Conservation (phyloP, 2,113 vertebrate species). For the Herpetotheres cachinnans region DNA sequence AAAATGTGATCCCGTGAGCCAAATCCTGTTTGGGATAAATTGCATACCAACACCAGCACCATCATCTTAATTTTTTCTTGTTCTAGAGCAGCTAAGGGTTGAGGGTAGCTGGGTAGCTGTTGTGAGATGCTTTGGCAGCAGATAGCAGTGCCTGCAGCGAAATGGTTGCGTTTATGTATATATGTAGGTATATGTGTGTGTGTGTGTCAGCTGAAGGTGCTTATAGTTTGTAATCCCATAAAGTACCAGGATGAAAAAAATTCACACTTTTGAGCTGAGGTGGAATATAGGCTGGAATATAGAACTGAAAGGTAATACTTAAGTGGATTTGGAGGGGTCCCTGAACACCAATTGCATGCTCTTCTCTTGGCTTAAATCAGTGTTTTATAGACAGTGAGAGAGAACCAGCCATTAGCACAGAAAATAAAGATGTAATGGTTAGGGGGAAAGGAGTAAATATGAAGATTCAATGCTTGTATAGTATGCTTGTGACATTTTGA, state of each 20-base stretch:
- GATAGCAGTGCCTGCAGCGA: background rate
- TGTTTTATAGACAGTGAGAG: background rate
- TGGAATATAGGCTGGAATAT: background rate
- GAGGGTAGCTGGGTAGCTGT: background rate
- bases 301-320: background rate
- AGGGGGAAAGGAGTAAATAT: background rate
- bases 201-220: background rate
- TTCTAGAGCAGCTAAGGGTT: background rate
- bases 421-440: background rate
- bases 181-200: rapidly evolving
- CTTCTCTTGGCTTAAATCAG: background rate
- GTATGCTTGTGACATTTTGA: background rate
- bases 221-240: background rate
- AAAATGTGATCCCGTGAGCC: background rate
- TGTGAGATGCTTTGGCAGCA: background rate
- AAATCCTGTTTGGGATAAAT: background rate
- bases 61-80: background rate
- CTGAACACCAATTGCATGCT: background rate
- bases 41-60: background rate
- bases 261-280: background rate
- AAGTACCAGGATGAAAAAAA: background rate
- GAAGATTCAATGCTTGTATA: background rate
- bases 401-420: background rate
- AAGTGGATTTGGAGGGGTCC: background rate
- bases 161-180: background rate